Conservation (phyloP, 2,888 invertebrate genomes). For the Caenorhabditis imperialis region DNA sequence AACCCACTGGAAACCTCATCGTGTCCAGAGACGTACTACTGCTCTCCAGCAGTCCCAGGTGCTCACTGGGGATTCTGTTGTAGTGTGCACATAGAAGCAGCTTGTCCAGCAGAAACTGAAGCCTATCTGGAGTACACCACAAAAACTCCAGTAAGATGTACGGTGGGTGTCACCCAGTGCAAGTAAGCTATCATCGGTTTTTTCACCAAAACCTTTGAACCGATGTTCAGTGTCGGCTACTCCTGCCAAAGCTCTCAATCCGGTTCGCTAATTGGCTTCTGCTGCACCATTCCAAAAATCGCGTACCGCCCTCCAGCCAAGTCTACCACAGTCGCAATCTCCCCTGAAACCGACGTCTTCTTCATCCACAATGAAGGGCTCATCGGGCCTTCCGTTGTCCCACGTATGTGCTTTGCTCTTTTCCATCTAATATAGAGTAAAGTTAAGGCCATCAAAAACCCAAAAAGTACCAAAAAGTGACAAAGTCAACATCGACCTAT, state of each 20-base stretch:
- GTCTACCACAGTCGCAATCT: not conserved
- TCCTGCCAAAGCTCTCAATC: slow-evolving; percentile 56
- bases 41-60: slow-evolving; percentile 62
- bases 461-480: slow-evolving; percentile 44
- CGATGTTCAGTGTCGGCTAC: slow-evolving; percentile 54
- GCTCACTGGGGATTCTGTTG: slow-evolving; percentile 65
- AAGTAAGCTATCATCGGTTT: slow-evolving; percentile 27
- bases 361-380: slow-evolving; percentile 52
- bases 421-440: slow-evolving; percentile 6
- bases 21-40: slow-evolving; percentile 57
- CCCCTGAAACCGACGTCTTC: slow-evolving; percentile 5
- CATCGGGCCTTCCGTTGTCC: slow-evolving; percentile 12
- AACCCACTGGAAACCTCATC: slow-evolving; percentile 57
- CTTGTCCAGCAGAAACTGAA: slow-evolving; percentile 51
- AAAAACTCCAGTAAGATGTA: slow-evolving; percentile 55
- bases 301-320: slow-evolving; percentile 12
- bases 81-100: slow-evolving; percentile 56
- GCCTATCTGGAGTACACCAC: slow-evolving; percentile 47
- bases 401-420: slow-evolving; percentile 26
- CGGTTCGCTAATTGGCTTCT: slow-evolving; percentile 59
- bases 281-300: slow-evolving; percentile 57
- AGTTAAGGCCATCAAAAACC: slow-evolving; percentile 42
- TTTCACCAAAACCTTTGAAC: too few species aligned
- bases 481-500: slow-evolving; percentile 51
- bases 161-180: slow-evolving; percentile 63